phyloP scores from a whole-genome alignment of 1,140 invertebrate genomes.

The Drosophila sproati region DNA sequence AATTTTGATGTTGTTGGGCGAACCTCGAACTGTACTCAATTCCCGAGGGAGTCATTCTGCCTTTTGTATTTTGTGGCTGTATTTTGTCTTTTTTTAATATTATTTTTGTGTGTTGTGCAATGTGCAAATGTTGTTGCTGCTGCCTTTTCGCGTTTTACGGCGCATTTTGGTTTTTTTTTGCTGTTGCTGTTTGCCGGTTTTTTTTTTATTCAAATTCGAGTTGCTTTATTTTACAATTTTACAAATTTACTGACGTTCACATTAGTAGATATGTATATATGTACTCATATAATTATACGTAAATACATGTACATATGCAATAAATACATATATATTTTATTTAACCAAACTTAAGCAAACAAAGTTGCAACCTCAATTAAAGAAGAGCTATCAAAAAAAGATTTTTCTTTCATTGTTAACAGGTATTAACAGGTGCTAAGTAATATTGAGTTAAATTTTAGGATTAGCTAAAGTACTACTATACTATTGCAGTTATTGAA shows the following conservation, averaged over 20 bases:
- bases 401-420: too few relatives aligned
- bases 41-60: constrained; percentile 77
- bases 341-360: too few relatives aligned
- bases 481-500: too few relatives aligned
- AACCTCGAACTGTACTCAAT: constrained; percentile 5
- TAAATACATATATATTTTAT: too few relatives aligned
- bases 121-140: constrained; percentile 38
- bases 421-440: too few relatives aligned
- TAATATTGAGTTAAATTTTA: too few relatives aligned
- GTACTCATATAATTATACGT: background rate
- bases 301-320: too few relatives aligned
- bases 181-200: constrained; percentile 4
- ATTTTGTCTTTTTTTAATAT: constrained; percentile 36
- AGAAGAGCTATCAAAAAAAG: too few relatives aligned
- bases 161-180: constrained; percentile 32
- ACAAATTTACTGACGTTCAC: constrained; percentile 55
- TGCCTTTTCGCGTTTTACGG: constrained; percentile 29
- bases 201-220: constrained; percentile 50
- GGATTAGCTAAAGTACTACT: too few relatives aligned
- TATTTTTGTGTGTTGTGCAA: background rate
- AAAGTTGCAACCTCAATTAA: background rate
- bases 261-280: constrained; percentile 1
- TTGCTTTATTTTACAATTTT: constrained; percentile 63
- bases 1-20: constrained; percentile 46
- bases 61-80: constrained; percentile 76